These are phyloP conservation scores for Passerina amoena DNA, from an alignment of 2,113 vertebrate genomes.

Conservation along the genomic window DNA sequence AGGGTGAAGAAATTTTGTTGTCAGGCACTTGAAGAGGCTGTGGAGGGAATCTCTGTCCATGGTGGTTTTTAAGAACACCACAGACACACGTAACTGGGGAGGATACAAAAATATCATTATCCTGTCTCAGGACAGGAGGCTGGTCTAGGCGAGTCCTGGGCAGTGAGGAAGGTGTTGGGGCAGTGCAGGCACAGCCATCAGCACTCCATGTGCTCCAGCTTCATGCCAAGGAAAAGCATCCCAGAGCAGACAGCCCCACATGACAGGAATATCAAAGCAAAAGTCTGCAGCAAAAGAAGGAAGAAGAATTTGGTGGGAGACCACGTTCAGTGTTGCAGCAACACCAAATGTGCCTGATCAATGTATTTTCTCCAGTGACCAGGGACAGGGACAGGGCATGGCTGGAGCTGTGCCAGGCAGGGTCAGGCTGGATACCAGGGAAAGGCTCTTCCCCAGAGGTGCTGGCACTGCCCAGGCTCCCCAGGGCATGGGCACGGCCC, in stretches of 20 bases:
- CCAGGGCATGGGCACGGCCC: not conserved
- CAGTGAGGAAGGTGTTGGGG: not conserved
- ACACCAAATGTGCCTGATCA: rapidly evolving
- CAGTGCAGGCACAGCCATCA: not conserved
- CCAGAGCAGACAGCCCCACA: not conserved
- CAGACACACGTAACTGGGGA: rapidly evolving
- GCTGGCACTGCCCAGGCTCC: not conserved
- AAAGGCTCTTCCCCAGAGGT: not conserved
- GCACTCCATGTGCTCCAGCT: not conserved
- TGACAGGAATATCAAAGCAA: not conserved
- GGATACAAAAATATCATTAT: not conserved
- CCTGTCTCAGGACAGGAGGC: not conserved
- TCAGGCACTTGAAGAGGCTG: too few species aligned
- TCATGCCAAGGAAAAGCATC: not conserved
- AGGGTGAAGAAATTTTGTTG: too few species aligned
- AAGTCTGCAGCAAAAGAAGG: not conserved
- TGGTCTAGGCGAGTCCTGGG: not conserved
- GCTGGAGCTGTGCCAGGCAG: not conserved
- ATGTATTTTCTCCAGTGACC: not conserved
- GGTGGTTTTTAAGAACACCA: not conserved
- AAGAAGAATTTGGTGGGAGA: not conserved
- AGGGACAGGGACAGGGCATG: rapidly evolving
- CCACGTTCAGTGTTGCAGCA: not conserved
- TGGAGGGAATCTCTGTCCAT: not conserved
- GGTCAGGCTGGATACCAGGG: rapidly evolving